Evolutionary conservation across 92 coral and sea anemone genomes (phyloP), one percentile per base, ranked within the genome.

Genomic region (Anthopleura xanthogrammica): DNA sequence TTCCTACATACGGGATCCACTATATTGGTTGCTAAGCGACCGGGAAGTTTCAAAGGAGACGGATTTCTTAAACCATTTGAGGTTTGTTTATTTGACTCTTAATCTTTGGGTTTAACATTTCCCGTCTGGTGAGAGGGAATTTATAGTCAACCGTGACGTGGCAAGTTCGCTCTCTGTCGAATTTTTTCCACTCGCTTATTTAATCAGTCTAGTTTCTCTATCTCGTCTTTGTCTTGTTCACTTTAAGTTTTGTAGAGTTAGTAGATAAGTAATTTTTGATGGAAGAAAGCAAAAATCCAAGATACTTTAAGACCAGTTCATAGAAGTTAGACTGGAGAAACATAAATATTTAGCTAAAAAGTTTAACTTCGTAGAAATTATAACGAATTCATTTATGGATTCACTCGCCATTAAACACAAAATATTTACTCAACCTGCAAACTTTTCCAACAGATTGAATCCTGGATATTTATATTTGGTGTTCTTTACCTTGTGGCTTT

Each of bases 31-130:
- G 88, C 93, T 71, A 90, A 71, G 84, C 80, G 84, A 72, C 90
- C 79, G 23, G 93, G 90, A 24, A 87, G 86, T 24, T 85, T 90
- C 29, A 88, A 65, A 20, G 93, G 90, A 5, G 87, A 87, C 74
- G 93, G 93, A 23, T 90, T 90, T 66, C 71, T 90, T 68, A 90
- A 80, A 74, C 93, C 93, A 36, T 90, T 90, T 60, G 29, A 84
- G 65, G 83, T 73, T n/a, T 40, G 54, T 7, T 20, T 83, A 43
- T 42, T 9, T 11, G 43, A 10, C 39, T 58, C 17, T 60, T 65
- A 1, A 46, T 16, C 46, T 16, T 36, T 46, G 58, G 40, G 23
- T 16, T 16, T 22, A 7, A 40, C 5, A 29, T 12, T 68, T 75
- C 24, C 29, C 1, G 24, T 42, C 12, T 17, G 23, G 78, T 16